Evolutionary conservation across 2,113 vertebrate genomes (phyloP), one percentile per base, ranked within the genome.

Genomic region (Silurus meridionalis): DNA sequence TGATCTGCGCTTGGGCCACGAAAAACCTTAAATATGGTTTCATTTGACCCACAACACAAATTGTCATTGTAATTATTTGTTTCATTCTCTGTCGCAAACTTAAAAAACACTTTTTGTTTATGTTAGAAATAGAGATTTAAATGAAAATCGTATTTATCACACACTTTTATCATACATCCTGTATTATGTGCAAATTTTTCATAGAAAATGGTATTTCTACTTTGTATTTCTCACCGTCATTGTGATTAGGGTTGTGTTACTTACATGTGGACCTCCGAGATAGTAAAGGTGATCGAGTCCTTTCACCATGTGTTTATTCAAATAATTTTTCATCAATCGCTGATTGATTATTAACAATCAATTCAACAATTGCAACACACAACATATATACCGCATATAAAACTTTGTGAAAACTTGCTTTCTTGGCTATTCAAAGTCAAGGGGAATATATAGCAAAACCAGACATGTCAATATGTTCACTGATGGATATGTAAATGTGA

Each of bases 401-500:
- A 80, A 63, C 69, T 23, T 58, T 61, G 5, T 19, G 13, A 77
- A 57, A 66, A 46, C 6, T 28, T 74, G 46, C 50, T 61, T 79
- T 25, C 61, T 48, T 79, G 55, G 58, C 80, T 83, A 60, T 60
- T 48, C 25, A 23, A 60, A 61, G 55, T 60, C 46, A 74, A 52
- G 19, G 60, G 8, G 66, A 88, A 82, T 55, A 21, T 86, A 25
- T 13, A 21, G 37, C 23, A 81, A 21, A 52, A 72, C 0, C 28
- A 71, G 17, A 64, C 2, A 8, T 19, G 78, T 52, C 77, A 66
- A 72, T 75, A 69, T 15, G 50, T 74, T 7, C 61, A 57, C 66
- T 78, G 52, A 87, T 85, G 60, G 84, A 84, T 89, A 87, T 87
- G 83, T 61, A 85, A 82, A 89, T 89, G 3, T 3, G 8, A 87